Percentiles rank a stretch among this genome's conserved stretches.
These are phyloP conservation scores for Orchestia grillus DNA, from an alignment of 1,140 invertebrate genomes.

Conservation along the genomic window DNA sequence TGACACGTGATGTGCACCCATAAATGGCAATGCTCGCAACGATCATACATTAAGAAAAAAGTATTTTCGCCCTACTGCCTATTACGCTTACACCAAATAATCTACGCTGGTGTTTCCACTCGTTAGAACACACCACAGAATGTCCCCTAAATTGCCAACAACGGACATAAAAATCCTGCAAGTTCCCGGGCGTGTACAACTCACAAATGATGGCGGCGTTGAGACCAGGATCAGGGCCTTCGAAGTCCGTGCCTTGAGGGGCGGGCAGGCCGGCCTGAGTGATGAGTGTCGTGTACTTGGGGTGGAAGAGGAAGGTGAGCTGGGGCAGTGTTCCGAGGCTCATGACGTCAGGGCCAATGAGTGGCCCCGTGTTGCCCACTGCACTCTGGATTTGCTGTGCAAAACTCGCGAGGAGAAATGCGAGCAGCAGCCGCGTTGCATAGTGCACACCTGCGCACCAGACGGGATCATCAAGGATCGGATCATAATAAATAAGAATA, in stretches of 20 bases:
- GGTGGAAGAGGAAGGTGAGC: conserved; percentile 55
- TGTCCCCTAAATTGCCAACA: background rate
- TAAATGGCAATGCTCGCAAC: too few relatives aligned
- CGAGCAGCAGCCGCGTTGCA: background rate
- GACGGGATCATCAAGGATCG: background rate
- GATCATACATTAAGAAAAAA: background rate
- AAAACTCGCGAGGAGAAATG: background rate
- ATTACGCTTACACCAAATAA: background rate
- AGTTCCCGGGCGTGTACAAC: background rate
- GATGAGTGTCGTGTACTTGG: conserved; percentile 56
- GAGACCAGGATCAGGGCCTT: conserved; percentile 66
- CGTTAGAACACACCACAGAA: background rate
- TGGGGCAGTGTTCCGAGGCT: conserved; percentile 62
- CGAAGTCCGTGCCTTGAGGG: conserved; percentile 64
- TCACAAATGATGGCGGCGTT: conserved; percentile 66
- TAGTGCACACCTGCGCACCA: background rate
- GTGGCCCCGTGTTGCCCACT: conserved; percentile 30
- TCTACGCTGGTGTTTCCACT: background rate
- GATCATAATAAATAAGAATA: background rate
- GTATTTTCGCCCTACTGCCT: background rate
- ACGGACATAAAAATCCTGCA: background rate
- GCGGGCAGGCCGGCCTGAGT: conserved; percentile 62
- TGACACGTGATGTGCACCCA: too few relatives aligned
- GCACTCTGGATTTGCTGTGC: background rate
- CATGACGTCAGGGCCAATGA: conserved; percentile 65